phyloP scores from a whole-genome alignment of 1,140 invertebrate species.

The Cydia pomonella region DNA sequence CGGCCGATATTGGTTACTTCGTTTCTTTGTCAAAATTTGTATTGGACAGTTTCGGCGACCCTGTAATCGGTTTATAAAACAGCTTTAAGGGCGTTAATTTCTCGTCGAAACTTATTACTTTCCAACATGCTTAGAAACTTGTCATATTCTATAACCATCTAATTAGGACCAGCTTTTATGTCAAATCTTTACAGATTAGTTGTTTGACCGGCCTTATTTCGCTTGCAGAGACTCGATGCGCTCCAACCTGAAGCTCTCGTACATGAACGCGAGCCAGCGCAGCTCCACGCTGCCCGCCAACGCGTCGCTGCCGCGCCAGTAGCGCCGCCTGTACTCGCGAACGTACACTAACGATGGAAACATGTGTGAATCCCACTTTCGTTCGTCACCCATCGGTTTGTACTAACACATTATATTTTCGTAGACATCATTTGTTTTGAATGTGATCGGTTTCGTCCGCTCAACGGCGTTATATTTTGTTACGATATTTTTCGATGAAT shows the following conservation, averaged over 20 bases:
- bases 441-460: neutral
- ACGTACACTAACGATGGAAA: slow-evolving; percentile 14
- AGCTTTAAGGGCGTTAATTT: too few relatives aligned
- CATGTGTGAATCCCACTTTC: neutral
- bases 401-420: slow-evolving; percentile 27
- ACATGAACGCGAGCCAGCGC: slow-evolving; percentile 85
- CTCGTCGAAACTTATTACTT: too few relatives aligned
- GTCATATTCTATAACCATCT: too few relatives aligned
- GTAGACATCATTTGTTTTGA: slow-evolving; percentile 1
- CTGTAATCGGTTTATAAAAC: too few relatives aligned
- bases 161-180: too few relatives aligned
- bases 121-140: too few relatives aligned
- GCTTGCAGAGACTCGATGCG: slow-evolving; percentile 86
- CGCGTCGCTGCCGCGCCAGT: slow-evolving; percentile 70
- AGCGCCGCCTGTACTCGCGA: neutral
- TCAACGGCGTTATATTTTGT: slow-evolving; percentile 20
- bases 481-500: slow-evolving; percentile 32
- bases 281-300: slow-evolving; percentile 86
- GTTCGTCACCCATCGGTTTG: slow-evolving; percentile 13
- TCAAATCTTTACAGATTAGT: neutral
- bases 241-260: slow-evolving; percentile 86
- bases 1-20: too few relatives aligned
- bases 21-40: too few relatives aligned
- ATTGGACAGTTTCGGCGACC: too few relatives aligned
- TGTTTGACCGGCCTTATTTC: neutral